These are phyloP conservation scores for Oceanodroma tethys DNA, from an alignment of 2,113 vertebrate genomes.

Conservation along the genomic window DNA sequence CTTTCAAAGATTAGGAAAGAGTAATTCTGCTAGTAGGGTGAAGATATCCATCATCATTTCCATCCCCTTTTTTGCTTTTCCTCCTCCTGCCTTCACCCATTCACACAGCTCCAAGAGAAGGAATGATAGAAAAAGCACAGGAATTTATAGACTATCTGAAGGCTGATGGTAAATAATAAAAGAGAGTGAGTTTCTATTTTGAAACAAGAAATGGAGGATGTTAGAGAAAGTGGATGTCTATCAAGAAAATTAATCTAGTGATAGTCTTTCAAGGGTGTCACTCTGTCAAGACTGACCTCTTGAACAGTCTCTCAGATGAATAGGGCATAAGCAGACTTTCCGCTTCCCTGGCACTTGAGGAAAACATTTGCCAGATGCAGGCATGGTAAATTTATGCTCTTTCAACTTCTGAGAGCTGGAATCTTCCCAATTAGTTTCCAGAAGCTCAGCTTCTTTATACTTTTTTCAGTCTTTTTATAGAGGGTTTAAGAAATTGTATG, in stretches of 20 bases:
- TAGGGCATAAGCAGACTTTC: slow-evolving; percentile 15
- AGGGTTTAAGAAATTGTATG: neutral
- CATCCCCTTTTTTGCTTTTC: neutral
- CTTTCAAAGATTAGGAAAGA: neutral
- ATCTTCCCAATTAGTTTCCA: slow-evolving; percentile 20
- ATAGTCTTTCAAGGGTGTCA: neutral
- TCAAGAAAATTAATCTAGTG: neutral
- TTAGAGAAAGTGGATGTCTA: neutral
- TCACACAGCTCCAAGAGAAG: neutral
- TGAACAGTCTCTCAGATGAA: slow-evolving; percentile 10
- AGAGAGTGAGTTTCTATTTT: neutral
- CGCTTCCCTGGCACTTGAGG: slow-evolving; percentile 26
- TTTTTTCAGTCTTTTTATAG: neutral
- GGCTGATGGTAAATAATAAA: neutral
- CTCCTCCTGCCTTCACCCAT: neutral
- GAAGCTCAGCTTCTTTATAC: slow-evolving; percentile 4
- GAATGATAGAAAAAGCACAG: neutral
- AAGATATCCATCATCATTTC: neutral
- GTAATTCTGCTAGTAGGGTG: neutral
- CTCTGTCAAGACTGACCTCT: slow-evolving; percentile 27
- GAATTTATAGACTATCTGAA: neutral
- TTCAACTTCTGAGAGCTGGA: slow-evolving; percentile 6
- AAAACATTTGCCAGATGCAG: slow-evolving; percentile 28
- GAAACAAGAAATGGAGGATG: neutral
- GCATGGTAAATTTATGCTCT: slow-evolving; percentile 5